Percentiles rank a stretch among this genome's conserved stretches.
phyloP scores from a whole-genome alignment of 2,797 vertebrate species.

The Pseudochirops corinnae region DNA sequence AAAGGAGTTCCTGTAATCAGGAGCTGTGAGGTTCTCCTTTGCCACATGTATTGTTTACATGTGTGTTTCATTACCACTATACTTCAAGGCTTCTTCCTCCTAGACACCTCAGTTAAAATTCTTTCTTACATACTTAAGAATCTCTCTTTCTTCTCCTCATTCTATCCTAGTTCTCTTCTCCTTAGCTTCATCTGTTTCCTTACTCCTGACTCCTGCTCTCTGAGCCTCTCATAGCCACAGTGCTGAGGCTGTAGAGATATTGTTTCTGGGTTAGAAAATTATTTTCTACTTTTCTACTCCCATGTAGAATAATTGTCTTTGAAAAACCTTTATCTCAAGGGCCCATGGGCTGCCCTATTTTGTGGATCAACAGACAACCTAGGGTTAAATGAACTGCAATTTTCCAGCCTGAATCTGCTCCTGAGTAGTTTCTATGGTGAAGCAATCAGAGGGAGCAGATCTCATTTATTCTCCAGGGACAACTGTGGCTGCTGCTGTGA shows the following conservation, averaged over 20 bases:
- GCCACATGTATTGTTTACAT: background rate
- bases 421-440: constrained; percentile 6
- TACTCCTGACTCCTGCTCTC: background rate
- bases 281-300: background rate
- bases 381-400: constrained; percentile 5
- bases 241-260: background rate
- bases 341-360: background rate
- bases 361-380: background rate
- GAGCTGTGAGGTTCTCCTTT: background rate
- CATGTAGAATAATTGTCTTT: background rate
- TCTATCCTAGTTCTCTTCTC: background rate
- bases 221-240: background rate
- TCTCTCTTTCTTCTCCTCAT: background rate
- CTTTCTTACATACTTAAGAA: background rate
- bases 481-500: background rate
- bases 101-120: background rate
- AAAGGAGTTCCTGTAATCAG: background rate
- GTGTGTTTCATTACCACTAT: background rate
- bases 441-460: background rate
- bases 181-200: background rate
- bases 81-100: background rate
- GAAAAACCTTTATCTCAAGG: background rate
- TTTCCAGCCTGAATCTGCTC: background rate
- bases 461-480: constrained; percentile 10
- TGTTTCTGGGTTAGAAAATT: background rate